Evolutionary conservation across 2,888 invertebrate species (phyloP), one percentile per base, ranked within the genome.

Genomic region (Palloptera scutellata): DNA sequence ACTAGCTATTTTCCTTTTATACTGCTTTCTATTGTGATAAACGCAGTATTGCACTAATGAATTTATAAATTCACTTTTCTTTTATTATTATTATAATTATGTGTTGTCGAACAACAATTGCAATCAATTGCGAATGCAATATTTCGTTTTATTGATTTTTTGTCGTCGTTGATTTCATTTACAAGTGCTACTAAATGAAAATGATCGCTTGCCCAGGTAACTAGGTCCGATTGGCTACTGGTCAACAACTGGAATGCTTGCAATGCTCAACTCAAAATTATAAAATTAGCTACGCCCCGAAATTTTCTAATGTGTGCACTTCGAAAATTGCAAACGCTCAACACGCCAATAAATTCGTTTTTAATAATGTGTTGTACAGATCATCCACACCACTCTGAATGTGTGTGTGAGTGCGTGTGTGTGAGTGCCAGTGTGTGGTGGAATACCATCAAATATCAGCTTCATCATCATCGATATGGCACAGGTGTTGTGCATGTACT

Each of bases 191-290:
- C 66, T 30, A 30, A 30, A 30, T 30, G 30, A 30, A 4, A 6
- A 61, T 65, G 65, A 65, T 52, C 70, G 61, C 67, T 64, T 63
- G 71, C 69, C 73, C 74, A 74, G 75, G 73, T 74, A 77, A 75
- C 72, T 76, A 77, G 74, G 74, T 74, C 76, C 74, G 78, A 73
- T 75, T 75, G 72, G 82, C 78, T 80, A 79, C 81, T 83, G 83
- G 78, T 81, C 79, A 83, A 82, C 81, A 83, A 83, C 83, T 83
- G 84, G 83, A 83, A 83, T 84, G 82, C 79, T 81, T 77, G 76
- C 79, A 72, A 74, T 63, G 54, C 54, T 53, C 58, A 63, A 59
- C 63, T 65, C 70, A 64, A 69, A 74, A 74, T 75, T 78, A 75
- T 73, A 76, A 80, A 79, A 76, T 76, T 76, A 75, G 77, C 81